Conservation (phyloP, 2,797 vertebrate genomes). For the Crypturellus tataupa region DNA sequence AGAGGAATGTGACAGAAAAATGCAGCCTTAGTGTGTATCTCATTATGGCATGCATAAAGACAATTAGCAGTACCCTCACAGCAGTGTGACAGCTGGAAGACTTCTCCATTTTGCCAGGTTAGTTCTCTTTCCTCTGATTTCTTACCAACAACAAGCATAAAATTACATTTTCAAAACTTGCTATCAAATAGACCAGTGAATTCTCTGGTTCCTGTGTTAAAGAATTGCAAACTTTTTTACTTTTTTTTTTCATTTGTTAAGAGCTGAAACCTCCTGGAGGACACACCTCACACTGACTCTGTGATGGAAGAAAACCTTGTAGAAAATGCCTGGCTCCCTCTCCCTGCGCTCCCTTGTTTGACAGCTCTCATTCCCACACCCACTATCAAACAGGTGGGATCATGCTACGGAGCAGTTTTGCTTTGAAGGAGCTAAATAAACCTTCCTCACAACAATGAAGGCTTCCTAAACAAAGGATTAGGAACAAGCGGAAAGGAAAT, state of each 20-base stretch:
- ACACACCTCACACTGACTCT: neutral
- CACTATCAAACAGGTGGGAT: neutral
- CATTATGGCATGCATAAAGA: neutral
- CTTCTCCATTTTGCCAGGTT: neutral
- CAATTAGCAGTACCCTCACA: neutral
- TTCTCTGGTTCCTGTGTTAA: neutral
- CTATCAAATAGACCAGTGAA: neutral
- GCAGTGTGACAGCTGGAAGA: neutral
- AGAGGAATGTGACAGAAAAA: neutral
- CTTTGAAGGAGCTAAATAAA: constrained; percentile 65
- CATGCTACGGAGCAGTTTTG: constrained; percentile 27
- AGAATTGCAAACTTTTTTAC: neutral
- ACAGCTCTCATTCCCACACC: neutral
- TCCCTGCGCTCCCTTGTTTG: neutral
- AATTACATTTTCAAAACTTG: neutral
- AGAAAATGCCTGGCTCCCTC: neutral
- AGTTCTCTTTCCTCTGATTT: neutral
- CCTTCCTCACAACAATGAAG: constrained; percentile 47
- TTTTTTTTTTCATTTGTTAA: neutral
- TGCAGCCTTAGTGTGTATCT: neutral
- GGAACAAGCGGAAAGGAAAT: constrained; percentile 55
- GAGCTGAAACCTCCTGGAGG: neutral
- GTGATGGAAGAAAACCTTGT: neutral
- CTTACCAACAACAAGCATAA: neutral
- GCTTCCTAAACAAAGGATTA: constrained; percentile 74